Evolutionary conservation across 2,113 vertebrate species (phyloP).

Genomic region (Leiothrix lutea): DNA sequence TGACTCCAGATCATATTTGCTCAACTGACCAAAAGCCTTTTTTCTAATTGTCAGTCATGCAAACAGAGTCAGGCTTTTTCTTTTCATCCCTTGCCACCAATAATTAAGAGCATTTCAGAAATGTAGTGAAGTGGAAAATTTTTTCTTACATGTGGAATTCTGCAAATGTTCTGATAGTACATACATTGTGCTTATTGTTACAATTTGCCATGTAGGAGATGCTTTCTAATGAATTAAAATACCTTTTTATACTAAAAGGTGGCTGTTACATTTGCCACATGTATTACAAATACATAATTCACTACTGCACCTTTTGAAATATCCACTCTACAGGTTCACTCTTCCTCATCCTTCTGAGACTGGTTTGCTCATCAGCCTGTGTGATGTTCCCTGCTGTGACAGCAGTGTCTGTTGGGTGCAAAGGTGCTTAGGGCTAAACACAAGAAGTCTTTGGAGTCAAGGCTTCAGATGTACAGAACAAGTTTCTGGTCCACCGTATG

Average conservation of each 20-base stretch:
- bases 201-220: background rate
- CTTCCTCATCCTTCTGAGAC: background rate
- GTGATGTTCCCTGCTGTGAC: background rate
- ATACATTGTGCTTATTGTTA: background rate
- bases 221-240: background rate
- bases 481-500: fast-evolving
- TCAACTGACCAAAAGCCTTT: slow-evolving; percentile 33
- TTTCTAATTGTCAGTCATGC: slow-evolving; percentile 8
- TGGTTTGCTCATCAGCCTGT: background rate
- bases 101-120: slow-evolving; percentile 25
- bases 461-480: background rate
- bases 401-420: background rate
- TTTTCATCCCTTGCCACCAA: slow-evolving; percentile 31
- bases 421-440: background rate
- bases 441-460: background rate
- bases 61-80: background rate
- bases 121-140: background rate
- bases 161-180: background rate
- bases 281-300: background rate
- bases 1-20: background rate
- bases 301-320: background rate
- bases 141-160: background rate
- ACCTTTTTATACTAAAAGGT: background rate
- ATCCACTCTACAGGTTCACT: background rate
- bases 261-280: background rate